Conservation (phyloP, 2,888 invertebrate species). For the Troglohyphantes excavatus region DNA sequence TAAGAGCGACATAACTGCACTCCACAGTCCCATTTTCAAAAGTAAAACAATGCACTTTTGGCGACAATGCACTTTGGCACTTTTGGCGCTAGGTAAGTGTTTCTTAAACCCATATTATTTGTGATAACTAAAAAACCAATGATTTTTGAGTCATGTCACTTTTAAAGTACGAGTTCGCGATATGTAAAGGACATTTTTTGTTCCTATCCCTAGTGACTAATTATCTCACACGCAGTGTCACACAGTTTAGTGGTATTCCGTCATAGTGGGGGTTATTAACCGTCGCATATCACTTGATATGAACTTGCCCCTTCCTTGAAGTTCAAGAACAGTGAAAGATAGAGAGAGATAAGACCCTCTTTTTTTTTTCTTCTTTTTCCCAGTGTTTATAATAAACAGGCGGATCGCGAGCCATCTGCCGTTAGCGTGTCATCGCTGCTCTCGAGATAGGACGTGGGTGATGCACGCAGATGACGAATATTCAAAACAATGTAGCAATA, state of each 20-base stretch:
- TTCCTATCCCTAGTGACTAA: background rate
- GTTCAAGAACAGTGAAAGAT: background rate
- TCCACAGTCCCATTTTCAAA: no score
- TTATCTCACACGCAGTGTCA: background rate
- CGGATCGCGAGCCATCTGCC: conserved; percentile 40
- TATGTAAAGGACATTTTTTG: background rate
- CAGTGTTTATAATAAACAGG: conserved; percentile 53
- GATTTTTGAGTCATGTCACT: no score
- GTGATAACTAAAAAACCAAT: no score
- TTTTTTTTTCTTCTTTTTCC: background rate
- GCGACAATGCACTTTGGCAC: no score
- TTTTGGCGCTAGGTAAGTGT: no score
- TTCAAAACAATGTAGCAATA: no score
- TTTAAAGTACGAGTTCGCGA: no score
- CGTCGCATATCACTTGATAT: background rate
- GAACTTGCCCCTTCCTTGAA: background rate
- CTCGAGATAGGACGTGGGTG: conserved; percentile 26
- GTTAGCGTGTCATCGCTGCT: conserved; percentile 17
- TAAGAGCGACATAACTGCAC: no score
- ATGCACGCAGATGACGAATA: no score
- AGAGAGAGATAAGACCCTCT: background rate
- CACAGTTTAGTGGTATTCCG: background rate
- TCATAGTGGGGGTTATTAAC: conserved; percentile 50
- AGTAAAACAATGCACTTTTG: no score
- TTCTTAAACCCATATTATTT: no score